Percentiles rank a stretch among this genome's conserved stretches.
Conservation (phyloP, 2,113 vertebrate species). For the Muntiacus reevesi region DNA sequence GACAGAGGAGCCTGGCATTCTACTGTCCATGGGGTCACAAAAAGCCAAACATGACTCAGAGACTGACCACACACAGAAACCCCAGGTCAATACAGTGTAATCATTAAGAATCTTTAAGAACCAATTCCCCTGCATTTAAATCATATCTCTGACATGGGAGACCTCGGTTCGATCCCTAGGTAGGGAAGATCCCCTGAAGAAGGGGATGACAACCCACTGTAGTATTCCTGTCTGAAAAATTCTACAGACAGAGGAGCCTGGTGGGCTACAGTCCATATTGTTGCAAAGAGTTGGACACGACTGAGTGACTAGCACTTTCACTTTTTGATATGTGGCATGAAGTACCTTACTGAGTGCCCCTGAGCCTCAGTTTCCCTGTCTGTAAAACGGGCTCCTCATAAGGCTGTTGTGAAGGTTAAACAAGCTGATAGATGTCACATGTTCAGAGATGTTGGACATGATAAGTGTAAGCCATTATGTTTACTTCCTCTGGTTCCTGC, state of each 20-base stretch:
- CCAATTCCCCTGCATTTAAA: not conserved
- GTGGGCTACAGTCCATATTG: not conserved
- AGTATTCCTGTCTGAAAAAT: not conserved
- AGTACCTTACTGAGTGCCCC: not conserved
- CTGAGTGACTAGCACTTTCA: not conserved
- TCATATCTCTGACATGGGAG: not conserved
- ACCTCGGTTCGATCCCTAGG: not conserved
- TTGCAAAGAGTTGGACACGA: not conserved
- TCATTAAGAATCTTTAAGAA: not conserved
- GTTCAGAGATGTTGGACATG: not conserved
- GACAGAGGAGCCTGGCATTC: not conserved
- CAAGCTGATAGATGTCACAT: not conserved
- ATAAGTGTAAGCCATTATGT: not conserved
- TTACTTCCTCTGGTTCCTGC: not conserved
- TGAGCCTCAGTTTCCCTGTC: not conserved
- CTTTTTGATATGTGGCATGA: not conserved
- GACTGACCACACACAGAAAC: not conserved
- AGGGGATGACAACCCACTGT: not conserved
- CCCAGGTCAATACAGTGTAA: not conserved
- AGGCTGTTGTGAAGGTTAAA: not conserved
- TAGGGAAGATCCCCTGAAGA: not conserved
- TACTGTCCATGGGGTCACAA: not conserved
- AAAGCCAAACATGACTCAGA: not conserved
- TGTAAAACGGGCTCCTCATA: not conserved
- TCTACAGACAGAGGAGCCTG: not conserved